A percentile compares a stretch with the other conserved stretches of the same genome.
Conservation (phyloP, 2,888 invertebrate species). For the Deilephila porcellus region DNA sequence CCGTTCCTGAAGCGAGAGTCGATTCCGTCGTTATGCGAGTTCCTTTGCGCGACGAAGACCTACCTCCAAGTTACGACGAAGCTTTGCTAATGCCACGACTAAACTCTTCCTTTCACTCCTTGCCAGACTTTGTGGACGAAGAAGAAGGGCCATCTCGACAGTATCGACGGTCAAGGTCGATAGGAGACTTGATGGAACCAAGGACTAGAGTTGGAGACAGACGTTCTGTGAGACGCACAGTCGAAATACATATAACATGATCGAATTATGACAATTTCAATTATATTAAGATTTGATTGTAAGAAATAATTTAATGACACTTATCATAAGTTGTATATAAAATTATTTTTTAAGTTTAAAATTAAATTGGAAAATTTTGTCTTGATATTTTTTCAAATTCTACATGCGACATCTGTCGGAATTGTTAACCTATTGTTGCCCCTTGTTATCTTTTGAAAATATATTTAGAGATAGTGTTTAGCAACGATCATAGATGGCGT, state of each 20-base stretch:
- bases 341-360: slow-evolving; percentile 1
- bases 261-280: slow-evolving; percentile 9
- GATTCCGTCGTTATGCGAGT: slow-evolving; percentile 69
- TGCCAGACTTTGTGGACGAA: slow-evolving; percentile 77
- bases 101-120: slow-evolving; percentile 86
- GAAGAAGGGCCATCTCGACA: slow-evolving; percentile 59
- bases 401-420: background rate
- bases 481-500: background rate
- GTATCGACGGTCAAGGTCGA: slow-evolving; percentile 75
- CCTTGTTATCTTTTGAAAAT: background rate
- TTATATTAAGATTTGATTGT: slow-evolving; percentile 2
- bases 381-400: background rate
- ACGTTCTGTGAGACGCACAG: slow-evolving; percentile 72
- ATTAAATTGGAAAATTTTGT: background rate
- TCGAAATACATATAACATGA: slow-evolving; percentile 63
- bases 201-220: slow-evolving; percentile 67
- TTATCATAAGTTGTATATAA: slow-evolving; percentile 23
- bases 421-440: background rate
- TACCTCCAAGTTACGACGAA: slow-evolving; percentile 90
- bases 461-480: background rate
- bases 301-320: slow-evolving; percentile 2
- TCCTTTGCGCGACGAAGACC: slow-evolving; percentile 67
- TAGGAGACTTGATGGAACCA: slow-evolving; percentile 73
- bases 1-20: slow-evolving; percentile 52
- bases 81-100: slow-evolving; percentile 90